Evolutionary conservation across 2,113 vertebrate species (phyloP).

Genomic region (Pyxicephalus adspersus): DNA sequence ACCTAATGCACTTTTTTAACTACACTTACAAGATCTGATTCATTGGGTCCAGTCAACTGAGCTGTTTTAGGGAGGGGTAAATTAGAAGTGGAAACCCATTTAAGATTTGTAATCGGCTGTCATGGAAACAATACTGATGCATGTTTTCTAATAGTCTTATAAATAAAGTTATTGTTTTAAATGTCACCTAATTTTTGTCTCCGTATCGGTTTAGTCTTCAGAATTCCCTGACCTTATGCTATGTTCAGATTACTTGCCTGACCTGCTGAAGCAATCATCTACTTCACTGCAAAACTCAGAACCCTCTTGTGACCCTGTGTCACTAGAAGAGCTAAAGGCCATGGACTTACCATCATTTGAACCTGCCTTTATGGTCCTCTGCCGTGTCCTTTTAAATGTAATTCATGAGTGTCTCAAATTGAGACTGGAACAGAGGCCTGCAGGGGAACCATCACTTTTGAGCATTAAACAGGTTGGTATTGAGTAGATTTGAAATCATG

Average conservation of each 20-base stretch:
- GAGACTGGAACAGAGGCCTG: slow-evolving; percentile 93
- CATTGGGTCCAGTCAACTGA: too few species aligned
- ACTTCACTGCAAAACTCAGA: slow-evolving; percentile 70
- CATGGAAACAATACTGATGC: too few species aligned
- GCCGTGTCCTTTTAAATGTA: slow-evolving; percentile 94
- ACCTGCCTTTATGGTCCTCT: slow-evolving; percentile 93
- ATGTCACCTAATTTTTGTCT: slow-evolving; percentile 59
- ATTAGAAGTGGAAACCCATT: too few species aligned
- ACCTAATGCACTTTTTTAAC: too few species aligned
- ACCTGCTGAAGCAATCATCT: slow-evolving; percentile 77
- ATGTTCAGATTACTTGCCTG: slow-evolving; percentile 92
- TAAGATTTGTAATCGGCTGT: too few species aligned
- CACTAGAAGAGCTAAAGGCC: slow-evolving; percentile 86
- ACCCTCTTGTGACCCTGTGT: slow-evolving; percentile 79
- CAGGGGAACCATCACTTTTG: slow-evolving; percentile 93
- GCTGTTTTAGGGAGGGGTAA: too few species aligned
- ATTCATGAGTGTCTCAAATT: slow-evolving; percentile 98
- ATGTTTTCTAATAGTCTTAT: background rate
- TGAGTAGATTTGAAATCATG: background rate
- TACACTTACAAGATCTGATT: too few species aligned
- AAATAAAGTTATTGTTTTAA: background rate
- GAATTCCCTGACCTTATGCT: slow-evolving; percentile 90
- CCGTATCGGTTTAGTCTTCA: slow-evolving; percentile 76
- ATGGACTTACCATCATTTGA: slow-evolving; percentile 97
- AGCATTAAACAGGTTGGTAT: slow-evolving; percentile 94